These are phyloP conservation scores for Sus scrofa DNA, from an alignment of 2,113 vertebrate species.

Conservation along the genomic window T2T-Sscrofa CM000824.6:47700001-47700500, in stretches of 20 bases:
- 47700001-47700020: neutral
- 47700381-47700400: neutral
- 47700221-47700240: slow-evolving; percentile 11
- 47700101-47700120: neutral
- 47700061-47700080: neutral
- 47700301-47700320: slow-evolving; percentile 23
- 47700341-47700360: neutral
- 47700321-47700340: neutral
- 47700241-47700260: slow-evolving; percentile 13
- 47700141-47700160: neutral
- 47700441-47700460: neutral
- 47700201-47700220: neutral
- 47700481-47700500: neutral
- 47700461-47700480: neutral
- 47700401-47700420: neutral
- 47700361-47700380: neutral
- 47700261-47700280: neutral
- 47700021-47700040: neutral
- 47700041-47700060: neutral
- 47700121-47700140: neutral
- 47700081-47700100: neutral
- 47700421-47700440: neutral
- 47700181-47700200: neutral
- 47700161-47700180: neutral
- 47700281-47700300: neutral